Conservation (phyloP, 2,797 vertebrate species). For the Bufotes viridis region DNA sequence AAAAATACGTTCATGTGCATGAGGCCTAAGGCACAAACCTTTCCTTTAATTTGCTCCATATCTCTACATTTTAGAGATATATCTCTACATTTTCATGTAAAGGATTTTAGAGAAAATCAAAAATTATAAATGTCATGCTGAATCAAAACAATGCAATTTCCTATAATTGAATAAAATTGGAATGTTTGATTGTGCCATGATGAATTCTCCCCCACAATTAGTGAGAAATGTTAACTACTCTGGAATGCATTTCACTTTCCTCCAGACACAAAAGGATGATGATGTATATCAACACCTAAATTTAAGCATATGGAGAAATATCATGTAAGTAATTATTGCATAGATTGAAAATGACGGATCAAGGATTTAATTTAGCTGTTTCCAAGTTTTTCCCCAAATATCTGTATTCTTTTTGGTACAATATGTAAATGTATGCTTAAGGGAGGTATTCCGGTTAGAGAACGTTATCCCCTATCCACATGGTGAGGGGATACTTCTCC, state of each 20-base stretch:
- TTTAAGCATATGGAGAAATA: slow-evolving; percentile 3
- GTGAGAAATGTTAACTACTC: slow-evolving; percentile 44
- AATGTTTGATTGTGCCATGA: slow-evolving; percentile 31
- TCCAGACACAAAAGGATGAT: slow-evolving; percentile 47
- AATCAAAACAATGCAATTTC: slow-evolving; percentile 29
- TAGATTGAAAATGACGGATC: slow-evolving; percentile 27
- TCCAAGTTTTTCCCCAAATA: background rate
- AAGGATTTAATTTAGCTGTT: background rate
- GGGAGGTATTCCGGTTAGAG: too few species aligned
- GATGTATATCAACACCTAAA: slow-evolving; percentile 31
- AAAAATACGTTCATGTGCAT: too few species aligned
- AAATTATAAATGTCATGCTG: slow-evolving; percentile 8
- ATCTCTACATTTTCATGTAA: background rate
- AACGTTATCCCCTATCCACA: too few species aligned
- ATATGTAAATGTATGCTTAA: background rate
- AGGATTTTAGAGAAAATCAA: background rate
- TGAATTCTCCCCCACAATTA: slow-evolving; percentile 36
- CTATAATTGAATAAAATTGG: slow-evolving; percentile 35
- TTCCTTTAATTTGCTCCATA: too few species aligned
- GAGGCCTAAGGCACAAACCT: too few species aligned
- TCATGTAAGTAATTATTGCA: slow-evolving; percentile 13
- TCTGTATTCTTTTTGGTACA: background rate
- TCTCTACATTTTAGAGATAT: too few species aligned
- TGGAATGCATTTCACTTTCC: slow-evolving; percentile 25
- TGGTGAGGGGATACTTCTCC: too few species aligned